Base-by-base conservation (phyloP, 2,888 invertebrate genomes). In the Dendrolimus houi region DNA sequence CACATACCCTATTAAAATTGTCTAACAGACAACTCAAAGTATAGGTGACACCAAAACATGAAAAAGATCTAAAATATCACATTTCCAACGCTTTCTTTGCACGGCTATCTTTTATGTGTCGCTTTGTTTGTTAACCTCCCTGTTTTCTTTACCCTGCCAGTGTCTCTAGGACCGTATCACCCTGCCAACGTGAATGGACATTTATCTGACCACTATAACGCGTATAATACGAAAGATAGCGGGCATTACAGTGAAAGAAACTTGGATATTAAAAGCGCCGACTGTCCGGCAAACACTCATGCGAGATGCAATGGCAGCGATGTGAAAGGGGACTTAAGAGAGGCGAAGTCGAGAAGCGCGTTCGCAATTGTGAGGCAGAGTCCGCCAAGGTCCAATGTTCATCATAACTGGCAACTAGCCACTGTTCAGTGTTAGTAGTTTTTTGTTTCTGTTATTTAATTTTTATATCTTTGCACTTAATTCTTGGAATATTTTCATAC, bases 361-460 rank as follows among this genome's bases (percentile, higher is more conserved):
- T 93, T 92, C 89, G 92, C 91, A 74, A 92, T 87, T 81, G 93
- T 92, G 85, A 92, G 92, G 87, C 93, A 92, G 81, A 92, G 86
- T 83, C 91, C 91, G 82, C 90, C 92, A 80, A 87, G 91, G 80
- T 82, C 73, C 73, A 80, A 78, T 81, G 77, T 75, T 58, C 84
- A 83, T 67, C 83, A 86, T 70, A 86, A 92, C 85, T 93, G 93
- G 92, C 92, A 93, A 81, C 92, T 92, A 83, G 92, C 93, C 79
- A 87, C 92, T 72, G 93, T 93, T 74, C 93, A 93, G 81, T 93
- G 93, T 93, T 93, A 93, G 93, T 93, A 92, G 91, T 70, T 71
- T 67, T 72, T 59, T 62, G 59, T 64, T n/a, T 64, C 56, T 60
- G 57, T 62, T 56, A 58, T 40, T 58, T 59, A 62, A 57, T 57